Evolutionary conservation across 2,888 invertebrate genomes (phyloP), one percentile per base, ranked within the genome.

Genomic region (Brassicogethes aeneus): DNA sequence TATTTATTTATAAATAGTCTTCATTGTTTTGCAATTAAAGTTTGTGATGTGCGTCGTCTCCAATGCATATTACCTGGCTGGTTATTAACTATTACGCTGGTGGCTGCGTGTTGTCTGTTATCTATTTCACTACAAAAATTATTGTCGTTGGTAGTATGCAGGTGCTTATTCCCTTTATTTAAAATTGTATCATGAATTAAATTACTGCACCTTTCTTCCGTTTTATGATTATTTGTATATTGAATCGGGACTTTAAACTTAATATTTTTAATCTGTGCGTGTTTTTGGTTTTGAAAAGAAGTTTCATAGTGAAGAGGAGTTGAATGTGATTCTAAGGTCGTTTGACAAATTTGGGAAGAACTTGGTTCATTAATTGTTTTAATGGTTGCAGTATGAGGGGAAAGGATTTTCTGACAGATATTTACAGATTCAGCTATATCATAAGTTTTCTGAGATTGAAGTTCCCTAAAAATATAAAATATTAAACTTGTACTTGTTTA

Each of bases 41-140:
- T 62, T 50, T 66, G 64, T 12, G 64, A 63, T 15, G 66, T 66
- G 41, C 66, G 66, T 48, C 72, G 68, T 32, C 73, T 65, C 73
- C 74, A 74, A 50, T 74, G 73, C 44, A 69, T 60, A 47, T 68
- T 70, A 41, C 45, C 55, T n/a, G 50, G 45, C 35, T 46, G 46
- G 3, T 43, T 39, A 40, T n/a, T n/a, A 34, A 62, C 62, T 43
- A 61, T 62, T 34, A 61, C 61, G 47, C 60, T 61, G 14, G 55
- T 55, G 29, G 53, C 49, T 41, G 42, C 49, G n/a, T n/a, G n/a
- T n/a, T n/a, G n/a, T n/a, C n/a, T n/a, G 15, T 52, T 52, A 34
- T 54, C 54, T 36, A 54, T 41, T 42, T 57, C 60, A 10, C 48
- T 46, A n/a, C n/a, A n/a, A n/a, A n/a, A n/a, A n/a, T n/a, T n/a